Base-by-base conservation (phyloP, 2,797 vertebrate species). In the Characodon lateralis region DNA sequence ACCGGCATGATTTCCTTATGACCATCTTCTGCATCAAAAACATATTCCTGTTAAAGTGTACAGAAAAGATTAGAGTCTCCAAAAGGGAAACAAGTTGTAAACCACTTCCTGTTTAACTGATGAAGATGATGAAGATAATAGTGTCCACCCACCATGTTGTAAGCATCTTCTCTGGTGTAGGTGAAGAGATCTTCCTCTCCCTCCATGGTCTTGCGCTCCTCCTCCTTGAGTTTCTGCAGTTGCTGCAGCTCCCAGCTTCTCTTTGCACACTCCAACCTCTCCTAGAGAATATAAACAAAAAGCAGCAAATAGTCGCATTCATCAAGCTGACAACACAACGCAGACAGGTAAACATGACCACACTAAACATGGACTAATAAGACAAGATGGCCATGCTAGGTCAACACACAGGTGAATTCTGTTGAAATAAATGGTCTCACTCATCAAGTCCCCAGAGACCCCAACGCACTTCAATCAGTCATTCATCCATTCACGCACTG, bases 1-100 rank as follows among this genome's bases (percentile, higher is more conserved):
- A 98, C 97, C n/a, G 97, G 97, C 97, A 98, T 98, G 73, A 98
- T 97, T 94, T 98, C 97, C 0, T 97, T 97, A 77, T 97, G 96
- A 13, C 97, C 97, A 50, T 97, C 96, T 81, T 96, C 96, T 56
- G 94, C 94, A 85, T 98, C 96, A 65, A 96, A 98, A n/a, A 98
- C 95, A 76, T 97, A 98, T 81, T 98, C 97, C 97, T 98, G 87
- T 89, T 73, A 80, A 46, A 85, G 72, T 14, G 69, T 48, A 91
- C 75, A 89, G 8, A 78, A 43, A 83, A 28, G 22, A n/a, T 69
- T 61, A 0, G 58, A 26, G 41, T 84, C 63, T 84, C 76, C 28
- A 72, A 72, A 3, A 72, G 39, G 8, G 28, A 24, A 31, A 56
- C n/a, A 41, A 18, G 41, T 28, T 10, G 78, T 14, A 20, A 31